These are phyloP conservation scores for Diphyllodes magnificus DNA, from an alignment of 2,113 vertebrate species.

Conservation along the genomic window DNA sequence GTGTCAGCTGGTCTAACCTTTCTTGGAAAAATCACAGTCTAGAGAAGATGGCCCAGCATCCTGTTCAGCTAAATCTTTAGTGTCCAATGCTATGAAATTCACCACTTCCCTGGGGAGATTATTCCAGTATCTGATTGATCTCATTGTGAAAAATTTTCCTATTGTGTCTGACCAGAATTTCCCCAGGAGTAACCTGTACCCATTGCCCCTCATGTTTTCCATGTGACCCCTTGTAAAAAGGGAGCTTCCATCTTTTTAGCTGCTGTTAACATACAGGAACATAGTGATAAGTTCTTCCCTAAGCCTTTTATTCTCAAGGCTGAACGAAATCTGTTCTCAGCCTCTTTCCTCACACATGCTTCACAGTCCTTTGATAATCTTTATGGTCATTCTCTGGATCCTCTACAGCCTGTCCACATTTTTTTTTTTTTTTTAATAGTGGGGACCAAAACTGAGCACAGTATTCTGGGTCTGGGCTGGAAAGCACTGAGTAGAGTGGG, in stretches of 20 bases:
- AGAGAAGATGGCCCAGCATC: background rate
- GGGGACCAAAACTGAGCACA: background rate
- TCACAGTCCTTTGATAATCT: background rate
- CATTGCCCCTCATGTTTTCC: background rate
- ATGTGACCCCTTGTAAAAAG: background rate
- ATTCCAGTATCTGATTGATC: background rate
- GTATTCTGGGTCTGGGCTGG: background rate
- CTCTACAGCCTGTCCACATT: background rate
- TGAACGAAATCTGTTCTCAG: background rate
- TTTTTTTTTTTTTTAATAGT: background rate
- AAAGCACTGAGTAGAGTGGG: background rate
- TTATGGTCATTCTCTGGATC: background rate
- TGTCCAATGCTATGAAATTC: background rate
- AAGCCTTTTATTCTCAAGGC: background rate
- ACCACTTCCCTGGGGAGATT: background rate
- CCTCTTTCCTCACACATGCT: background rate
- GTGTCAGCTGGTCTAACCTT: background rate
- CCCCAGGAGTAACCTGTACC: background rate
- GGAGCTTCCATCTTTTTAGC: background rate
- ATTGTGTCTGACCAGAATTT: background rate
- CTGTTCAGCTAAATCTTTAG: background rate
- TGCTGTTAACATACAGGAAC: background rate
- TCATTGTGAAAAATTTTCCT: background rate
- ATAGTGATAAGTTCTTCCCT: background rate
- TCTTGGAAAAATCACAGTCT: background rate